These are phyloP conservation scores for Pteria penguin DNA, from an alignment of 2,888 invertebrate genomes.

Conservation along the genomic window DNA sequence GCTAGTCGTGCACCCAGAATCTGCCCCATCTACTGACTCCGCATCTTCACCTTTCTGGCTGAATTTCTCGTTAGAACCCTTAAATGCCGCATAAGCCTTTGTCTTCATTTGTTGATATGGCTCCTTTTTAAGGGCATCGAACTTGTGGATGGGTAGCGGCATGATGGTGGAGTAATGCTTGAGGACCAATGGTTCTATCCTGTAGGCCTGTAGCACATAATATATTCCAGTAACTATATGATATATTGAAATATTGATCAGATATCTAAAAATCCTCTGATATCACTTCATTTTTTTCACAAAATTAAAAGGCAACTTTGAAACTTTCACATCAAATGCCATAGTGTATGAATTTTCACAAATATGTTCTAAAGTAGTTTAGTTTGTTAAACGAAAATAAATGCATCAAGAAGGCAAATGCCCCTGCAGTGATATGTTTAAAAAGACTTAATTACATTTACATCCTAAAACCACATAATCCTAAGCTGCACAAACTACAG, in stretches of 20 bases:
- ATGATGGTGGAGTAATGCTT: conserved; percentile 83
- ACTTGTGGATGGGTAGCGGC: conserved; percentile 83
- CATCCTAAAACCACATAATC: too few species aligned
- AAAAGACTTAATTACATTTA: too few species aligned
- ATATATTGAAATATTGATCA: background rate
- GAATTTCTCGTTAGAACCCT: conserved; percentile 35
- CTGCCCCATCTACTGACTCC: conserved; percentile 28
- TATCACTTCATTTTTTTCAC: too few species aligned
- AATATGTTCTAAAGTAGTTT: too few species aligned
- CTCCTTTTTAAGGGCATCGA: conserved; percentile 80
- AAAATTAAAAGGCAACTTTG: too few species aligned
- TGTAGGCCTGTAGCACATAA: conserved; percentile 77
- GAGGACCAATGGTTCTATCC: conserved; percentile 85
- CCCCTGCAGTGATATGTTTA: too few species aligned
- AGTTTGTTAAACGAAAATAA: too few species aligned
- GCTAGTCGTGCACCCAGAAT: conserved; percentile 25
- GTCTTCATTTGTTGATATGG: conserved; percentile 79
- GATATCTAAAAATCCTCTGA: background rate
- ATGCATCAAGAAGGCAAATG: too few species aligned
- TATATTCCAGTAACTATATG: background rate
- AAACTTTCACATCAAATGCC: too few species aligned
- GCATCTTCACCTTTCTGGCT: conserved; percentile 38
- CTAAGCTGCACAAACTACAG: too few species aligned
- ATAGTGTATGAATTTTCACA: too few species aligned
- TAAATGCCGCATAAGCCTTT: conserved; percentile 71